Base-by-base conservation (phyloP, 2,113 vertebrate genomes). In the Perognathus longimembris region DNA sequence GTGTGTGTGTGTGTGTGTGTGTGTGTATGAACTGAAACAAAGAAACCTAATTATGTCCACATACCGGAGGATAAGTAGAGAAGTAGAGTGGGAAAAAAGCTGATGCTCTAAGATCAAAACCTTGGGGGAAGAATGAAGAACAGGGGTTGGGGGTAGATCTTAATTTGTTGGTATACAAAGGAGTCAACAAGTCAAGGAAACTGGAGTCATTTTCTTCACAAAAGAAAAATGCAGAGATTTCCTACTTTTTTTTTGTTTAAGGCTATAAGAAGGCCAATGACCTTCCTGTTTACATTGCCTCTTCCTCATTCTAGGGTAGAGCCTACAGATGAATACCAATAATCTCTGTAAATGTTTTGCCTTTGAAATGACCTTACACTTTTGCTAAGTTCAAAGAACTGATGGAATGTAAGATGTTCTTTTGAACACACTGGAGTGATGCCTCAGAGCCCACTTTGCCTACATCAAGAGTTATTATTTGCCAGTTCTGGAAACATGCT, bases 311-410 rank as follows among this genome's bases (percentile, higher is more conserved):
- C 50, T 26, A 76, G 21, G 11, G 38, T 18, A 1, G 50, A 76
- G 21, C 28, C 63, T n/a, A 9, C 18, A 54, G 26, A 34, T 69
- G 45, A 92, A 70, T 26, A 89, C 28, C 40, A 66, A 4, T 73
- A 40, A 67, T 77, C 45, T 86, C 42, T 83, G 12, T 67, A 95
- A 95, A 78, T 38, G 9, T 26, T 75, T 90, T 91, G 63, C 38
- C 30, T 91, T 34, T 89, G 36, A 77, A 90, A 34, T 50, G 34
- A 38, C 45, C 22, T 88, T 38, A 66, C 38, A 15, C 22, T 75
- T 67, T 73, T 75, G 45, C 14, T 89, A 9, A 69, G 14, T 81
- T 91, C n/a, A 85, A 94, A 93, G 71, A 77, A 71, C 30, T 73
- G 63, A 83, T 64, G 61, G 86, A 64, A 87, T 70, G 21, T n/a